Conservation (phyloP, 2,113 vertebrate genomes). For the Laterallus jamaicensis region DNA sequence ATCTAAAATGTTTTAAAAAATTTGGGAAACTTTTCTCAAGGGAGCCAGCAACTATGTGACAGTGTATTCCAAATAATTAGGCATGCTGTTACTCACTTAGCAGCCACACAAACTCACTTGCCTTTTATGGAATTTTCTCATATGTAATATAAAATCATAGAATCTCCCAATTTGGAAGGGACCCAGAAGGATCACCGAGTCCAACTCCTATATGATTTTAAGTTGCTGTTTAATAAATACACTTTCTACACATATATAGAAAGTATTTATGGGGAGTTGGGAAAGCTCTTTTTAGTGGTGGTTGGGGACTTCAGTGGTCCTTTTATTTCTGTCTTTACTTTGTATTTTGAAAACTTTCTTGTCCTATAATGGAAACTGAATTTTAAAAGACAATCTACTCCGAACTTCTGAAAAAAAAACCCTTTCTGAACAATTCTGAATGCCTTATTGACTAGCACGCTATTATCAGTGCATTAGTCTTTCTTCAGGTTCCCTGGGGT, state of each 20-base stretch:
- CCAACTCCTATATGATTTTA: neutral
- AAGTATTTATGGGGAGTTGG: neutral
- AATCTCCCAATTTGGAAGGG: too few relatives aligned
- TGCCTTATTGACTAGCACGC: neutral
- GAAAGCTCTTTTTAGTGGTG: neutral
- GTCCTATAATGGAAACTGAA: neutral
- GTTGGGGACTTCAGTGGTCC: neutral
- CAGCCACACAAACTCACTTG: neutral
- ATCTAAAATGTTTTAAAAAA: slow-evolving; percentile 75
- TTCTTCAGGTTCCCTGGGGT: neutral
- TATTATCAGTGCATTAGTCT: neutral
- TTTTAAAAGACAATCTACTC: neutral
- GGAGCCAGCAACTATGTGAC: slow-evolving; percentile 57
- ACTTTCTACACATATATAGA: neutral
- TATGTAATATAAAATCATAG: neutral
- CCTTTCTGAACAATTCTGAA: neutral
- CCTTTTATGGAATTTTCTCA: slow-evolving; percentile 71
- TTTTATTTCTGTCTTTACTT: neutral
- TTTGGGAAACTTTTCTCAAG: slow-evolving; percentile 73
- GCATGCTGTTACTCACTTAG: slow-evolving; percentile 41
- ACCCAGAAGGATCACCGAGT: too few relatives aligned
- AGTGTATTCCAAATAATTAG: slow-evolving; percentile 74
- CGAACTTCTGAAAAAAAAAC: neutral
- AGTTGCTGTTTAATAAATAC: neutral
- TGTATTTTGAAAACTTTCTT: too few relatives aligned